These are phyloP conservation scores for Punctoribates punctum DNA, from an alignment of 2,888 invertebrate genomes.

Conservation along the genomic window DNA sequence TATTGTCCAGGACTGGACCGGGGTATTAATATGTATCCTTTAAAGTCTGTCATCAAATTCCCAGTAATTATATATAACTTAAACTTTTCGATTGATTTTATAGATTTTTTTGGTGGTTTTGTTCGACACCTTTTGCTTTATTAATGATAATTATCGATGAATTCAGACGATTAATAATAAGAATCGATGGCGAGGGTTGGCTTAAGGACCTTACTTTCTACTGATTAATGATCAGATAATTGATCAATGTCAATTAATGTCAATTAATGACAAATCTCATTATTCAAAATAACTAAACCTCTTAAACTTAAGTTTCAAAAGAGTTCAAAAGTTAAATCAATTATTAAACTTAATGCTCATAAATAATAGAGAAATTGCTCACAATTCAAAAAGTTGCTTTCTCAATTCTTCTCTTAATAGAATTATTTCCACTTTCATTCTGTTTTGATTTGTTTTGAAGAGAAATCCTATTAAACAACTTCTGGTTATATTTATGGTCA, in stretches of 20 bases:
- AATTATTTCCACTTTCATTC: too few relatives aligned
- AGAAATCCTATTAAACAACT: too few relatives aligned
- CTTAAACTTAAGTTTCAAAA: too few relatives aligned
- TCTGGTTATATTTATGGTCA: too few relatives aligned
- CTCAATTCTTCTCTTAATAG: too few relatives aligned
- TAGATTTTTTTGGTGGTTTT: slow-evolving; percentile 98
- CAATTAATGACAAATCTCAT: slow-evolving; percentile 13
- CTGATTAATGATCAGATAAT: slow-evolving; percentile 32
- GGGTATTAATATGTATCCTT: slow-evolving; percentile 42
- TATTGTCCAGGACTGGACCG: slow-evolving; percentile 40
- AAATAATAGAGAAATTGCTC: too few relatives aligned
- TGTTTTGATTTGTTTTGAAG: too few relatives aligned
- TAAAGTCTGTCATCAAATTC: slow-evolving; percentile 31
- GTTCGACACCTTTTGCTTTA: slow-evolving; percentile 94
- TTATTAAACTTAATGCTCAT: too few relatives aligned
- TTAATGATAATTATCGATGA: slow-evolving; percentile 99
- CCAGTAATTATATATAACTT: not conserved
- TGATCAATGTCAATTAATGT: too few relatives aligned
- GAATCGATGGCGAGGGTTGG: slow-evolving; percentile 97
- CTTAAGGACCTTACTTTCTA: slow-evolving; percentile 99
- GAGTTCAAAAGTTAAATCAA: too few relatives aligned
- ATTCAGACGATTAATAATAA: slow-evolving; percentile 90
- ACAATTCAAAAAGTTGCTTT: too few relatives aligned
- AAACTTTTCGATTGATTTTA: slow-evolving; percentile 47
- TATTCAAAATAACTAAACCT: too few relatives aligned